Evolutionary conservation across 2,113 vertebrate genomes (phyloP).

Genomic region (Tamias sibiricus): DNA sequence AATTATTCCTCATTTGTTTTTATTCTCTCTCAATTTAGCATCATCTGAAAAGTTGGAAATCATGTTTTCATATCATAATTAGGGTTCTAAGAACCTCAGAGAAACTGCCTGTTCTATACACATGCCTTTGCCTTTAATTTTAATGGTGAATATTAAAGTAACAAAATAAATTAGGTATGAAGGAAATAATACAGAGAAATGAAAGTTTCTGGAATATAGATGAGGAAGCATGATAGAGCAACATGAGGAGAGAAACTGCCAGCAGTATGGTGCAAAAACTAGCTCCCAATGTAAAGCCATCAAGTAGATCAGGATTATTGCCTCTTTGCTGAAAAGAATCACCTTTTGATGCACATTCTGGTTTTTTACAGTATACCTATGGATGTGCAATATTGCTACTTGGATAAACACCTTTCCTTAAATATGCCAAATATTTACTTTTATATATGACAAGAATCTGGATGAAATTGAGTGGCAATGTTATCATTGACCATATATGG

Average conservation of each 20-base stretch:
- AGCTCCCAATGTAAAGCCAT: neutral
- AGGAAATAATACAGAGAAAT: slow-evolving; percentile 81
- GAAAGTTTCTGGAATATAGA: slow-evolving; percentile 78
- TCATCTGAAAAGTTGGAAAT: slow-evolving; percentile 88
- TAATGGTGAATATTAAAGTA: slow-evolving; percentile 82
- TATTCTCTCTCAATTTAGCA: slow-evolving; percentile 88
- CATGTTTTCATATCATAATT: slow-evolving; percentile 89
- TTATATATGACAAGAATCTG: neutral
- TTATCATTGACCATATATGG: neutral
- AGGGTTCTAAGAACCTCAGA: slow-evolving; percentile 84
- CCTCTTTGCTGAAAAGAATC: neutral
- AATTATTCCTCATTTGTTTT: slow-evolving; percentile 90
- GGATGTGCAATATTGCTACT: neutral
- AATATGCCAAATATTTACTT: neutral
- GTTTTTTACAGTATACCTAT: neutral
- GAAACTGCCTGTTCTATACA: slow-evolving; percentile 75
- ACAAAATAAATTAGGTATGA: slow-evolving; percentile 84
- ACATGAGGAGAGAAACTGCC: slow-evolving; percentile 16
- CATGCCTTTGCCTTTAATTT: slow-evolving; percentile 74
- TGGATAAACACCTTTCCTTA: neutral
- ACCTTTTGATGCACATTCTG: neutral
- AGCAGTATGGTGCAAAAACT: neutral
- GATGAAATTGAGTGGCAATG: neutral
- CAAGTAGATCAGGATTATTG: neutral
- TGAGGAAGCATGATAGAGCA: slow-evolving; percentile 66